These are phyloP conservation scores for Acridotheres tristis DNA, from an alignment of 2,797 vertebrate genomes.

Conservation along the genomic window DNA sequence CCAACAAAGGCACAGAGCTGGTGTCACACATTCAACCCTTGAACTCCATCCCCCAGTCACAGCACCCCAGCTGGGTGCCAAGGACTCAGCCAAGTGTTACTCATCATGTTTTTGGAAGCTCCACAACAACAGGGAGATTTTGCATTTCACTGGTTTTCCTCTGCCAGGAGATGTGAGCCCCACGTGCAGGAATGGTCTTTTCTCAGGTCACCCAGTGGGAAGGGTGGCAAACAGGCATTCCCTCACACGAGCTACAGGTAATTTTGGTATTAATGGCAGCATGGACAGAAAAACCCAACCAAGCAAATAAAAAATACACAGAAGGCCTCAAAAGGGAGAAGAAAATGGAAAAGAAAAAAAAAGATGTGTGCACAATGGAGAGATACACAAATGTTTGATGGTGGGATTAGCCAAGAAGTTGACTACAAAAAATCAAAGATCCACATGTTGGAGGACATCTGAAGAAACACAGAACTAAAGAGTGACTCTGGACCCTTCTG, in stretches of 20 bases:
- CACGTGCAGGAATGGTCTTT: background rate
- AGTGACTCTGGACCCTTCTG: background rate
- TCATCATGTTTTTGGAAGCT: background rate
- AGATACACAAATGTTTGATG: background rate
- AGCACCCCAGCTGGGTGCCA: background rate
- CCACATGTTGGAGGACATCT: background rate
- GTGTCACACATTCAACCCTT: accelerated
- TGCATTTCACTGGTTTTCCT: background rate
- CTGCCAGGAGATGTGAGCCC: background rate
- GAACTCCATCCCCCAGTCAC: background rate
- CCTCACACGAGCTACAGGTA: background rate
- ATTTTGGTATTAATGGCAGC: background rate
- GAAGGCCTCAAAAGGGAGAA: background rate
- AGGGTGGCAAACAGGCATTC: background rate
- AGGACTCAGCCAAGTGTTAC: background rate
- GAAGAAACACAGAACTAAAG: background rate
- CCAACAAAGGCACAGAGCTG: background rate
- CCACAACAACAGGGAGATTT: background rate
- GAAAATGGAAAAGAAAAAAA: background rate
- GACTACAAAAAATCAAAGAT: background rate
- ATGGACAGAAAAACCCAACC: background rate
- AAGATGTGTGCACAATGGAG: background rate
- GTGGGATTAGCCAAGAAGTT: background rate
- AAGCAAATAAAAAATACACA: background rate
- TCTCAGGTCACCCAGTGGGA: background rate